These are phyloP conservation scores for Aplocera efformata DNA, from an alignment of 2,888 invertebrate species.

Conservation along the genomic window DNA sequence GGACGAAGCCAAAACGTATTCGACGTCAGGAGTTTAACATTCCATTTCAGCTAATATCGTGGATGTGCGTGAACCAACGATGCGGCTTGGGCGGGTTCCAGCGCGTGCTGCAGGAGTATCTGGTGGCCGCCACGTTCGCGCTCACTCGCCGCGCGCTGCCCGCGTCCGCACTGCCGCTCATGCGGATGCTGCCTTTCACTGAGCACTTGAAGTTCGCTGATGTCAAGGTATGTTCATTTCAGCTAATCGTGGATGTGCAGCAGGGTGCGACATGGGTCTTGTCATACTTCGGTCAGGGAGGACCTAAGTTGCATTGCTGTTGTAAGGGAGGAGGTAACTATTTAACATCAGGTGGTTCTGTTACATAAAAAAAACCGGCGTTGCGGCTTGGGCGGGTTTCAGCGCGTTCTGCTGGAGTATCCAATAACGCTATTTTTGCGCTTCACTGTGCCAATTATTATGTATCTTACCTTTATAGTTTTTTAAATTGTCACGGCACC, in stretches of 20 bases:
- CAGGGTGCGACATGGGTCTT: no score
- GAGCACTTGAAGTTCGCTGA: constrained; percentile 82
- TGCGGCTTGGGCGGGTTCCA: constrained; percentile 75
- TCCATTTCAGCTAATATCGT: constrained; percentile 79
- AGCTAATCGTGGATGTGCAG: no score
- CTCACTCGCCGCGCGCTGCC: constrained; percentile 86
- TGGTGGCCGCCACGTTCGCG: constrained; percentile 87
- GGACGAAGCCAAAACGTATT: no score
- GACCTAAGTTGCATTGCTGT: no score
- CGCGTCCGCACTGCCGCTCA: constrained; percentile 84
- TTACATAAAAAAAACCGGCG: constrained; percentile 76
- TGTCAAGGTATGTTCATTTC: constrained; percentile 71
- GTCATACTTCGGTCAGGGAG: no score
- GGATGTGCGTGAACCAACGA: constrained; percentile 64
- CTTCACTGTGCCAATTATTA: constrained; percentile 88
- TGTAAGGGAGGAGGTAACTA: no score
- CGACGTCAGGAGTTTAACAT: neutral
- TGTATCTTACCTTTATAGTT: no score
- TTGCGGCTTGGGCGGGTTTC: constrained; percentile 70
- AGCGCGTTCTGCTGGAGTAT: constrained; percentile 89
- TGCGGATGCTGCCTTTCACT: constrained; percentile 86
- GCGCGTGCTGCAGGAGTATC: constrained; percentile 88
- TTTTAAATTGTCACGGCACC: no score
- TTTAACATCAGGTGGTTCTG: neutral
- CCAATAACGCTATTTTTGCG: constrained; percentile 86